phyloP scores from a whole-genome alignment of 2,797 vertebrate species.

The Odontamblyopus lacepedii region DNA sequence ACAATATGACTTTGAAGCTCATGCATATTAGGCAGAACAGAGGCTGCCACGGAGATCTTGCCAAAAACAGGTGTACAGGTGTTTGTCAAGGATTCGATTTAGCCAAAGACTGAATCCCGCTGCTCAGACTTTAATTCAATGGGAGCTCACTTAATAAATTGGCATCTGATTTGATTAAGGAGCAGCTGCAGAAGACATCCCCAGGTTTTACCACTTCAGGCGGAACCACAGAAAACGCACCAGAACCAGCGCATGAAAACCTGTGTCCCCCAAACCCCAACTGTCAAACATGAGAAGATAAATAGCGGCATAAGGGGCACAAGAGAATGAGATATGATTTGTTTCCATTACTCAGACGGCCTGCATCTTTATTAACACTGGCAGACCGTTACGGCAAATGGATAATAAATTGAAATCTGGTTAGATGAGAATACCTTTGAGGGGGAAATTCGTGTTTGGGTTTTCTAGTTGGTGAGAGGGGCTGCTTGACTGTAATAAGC shows the following conservation, averaged over 20 bases:
- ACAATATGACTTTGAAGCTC: slow-evolving; percentile 50
- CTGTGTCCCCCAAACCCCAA: slow-evolving; percentile 36
- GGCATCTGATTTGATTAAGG: slow-evolving; percentile 72
- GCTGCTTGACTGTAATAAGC: slow-evolving; percentile 22
- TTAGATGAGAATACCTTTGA: slow-evolving; percentile 18
- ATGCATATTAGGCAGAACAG: slow-evolving; percentile 65
- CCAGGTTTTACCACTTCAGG: slow-evolving; percentile 53
- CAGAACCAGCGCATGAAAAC: slow-evolving; percentile 30
- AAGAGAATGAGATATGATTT: slow-evolving; percentile 62
- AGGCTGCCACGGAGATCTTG: slow-evolving; percentile 44
- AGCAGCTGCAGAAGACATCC: slow-evolving; percentile 68
- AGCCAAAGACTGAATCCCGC: slow-evolving; percentile 72
- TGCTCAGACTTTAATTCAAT: slow-evolving; percentile 76
- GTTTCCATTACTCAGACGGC: slow-evolving; percentile 62
- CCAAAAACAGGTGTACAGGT: slow-evolving; percentile 76
- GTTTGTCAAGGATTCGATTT: slow-evolving; percentile 77
- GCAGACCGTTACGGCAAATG: slow-evolving; percentile 44
- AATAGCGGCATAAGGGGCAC: slow-evolving; percentile 54
- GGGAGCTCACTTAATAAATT: slow-evolving; percentile 74
- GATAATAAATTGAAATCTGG: slow-evolving; percentile 37
- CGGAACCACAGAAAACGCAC: slow-evolving; percentile 45
- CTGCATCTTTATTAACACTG: slow-evolving; percentile 63
- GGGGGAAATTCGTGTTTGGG: slow-evolving; percentile 10
- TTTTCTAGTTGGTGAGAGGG: slow-evolving; percentile 12
- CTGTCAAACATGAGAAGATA: slow-evolving; percentile 54